These are phyloP conservation scores for Augochlorella aurata DNA, from an alignment of 2,888 invertebrate species.

Conservation along the genomic window DNA sequence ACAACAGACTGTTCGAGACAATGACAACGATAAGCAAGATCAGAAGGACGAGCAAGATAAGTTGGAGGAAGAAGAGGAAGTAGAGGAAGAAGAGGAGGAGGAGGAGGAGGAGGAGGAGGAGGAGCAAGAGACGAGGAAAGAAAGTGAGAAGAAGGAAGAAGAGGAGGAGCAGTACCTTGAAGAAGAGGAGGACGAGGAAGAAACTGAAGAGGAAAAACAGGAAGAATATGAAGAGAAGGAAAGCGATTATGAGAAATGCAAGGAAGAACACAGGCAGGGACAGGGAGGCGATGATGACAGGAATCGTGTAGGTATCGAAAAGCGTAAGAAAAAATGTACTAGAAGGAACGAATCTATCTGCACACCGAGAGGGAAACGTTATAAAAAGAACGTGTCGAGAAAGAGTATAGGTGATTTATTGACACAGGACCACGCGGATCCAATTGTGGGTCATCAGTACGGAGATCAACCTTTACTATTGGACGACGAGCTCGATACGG, in stretches of 20 bases:
- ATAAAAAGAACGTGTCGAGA: slow-evolving; percentile 77
- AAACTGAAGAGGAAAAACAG: too few species aligned
- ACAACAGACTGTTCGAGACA: background rate
- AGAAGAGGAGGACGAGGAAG: background rate
- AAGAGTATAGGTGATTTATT: slow-evolving; percentile 66
- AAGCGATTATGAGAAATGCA: background rate
- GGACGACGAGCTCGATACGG: slow-evolving; percentile 90
- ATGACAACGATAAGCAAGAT: background rate
- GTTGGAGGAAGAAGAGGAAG: background rate
- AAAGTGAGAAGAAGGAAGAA: background rate
- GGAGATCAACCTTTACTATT: slow-evolving; percentile 89
- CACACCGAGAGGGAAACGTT: slow-evolving; percentile 84
- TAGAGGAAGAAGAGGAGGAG: background rate
- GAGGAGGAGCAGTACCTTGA: background rate
- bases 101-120: background rate
- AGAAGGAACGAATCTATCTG: background rate
- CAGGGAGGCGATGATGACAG: slow-evolving; percentile 81
- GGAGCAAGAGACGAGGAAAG: background rate
- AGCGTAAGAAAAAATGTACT: background rate
- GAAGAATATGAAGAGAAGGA: background rate
- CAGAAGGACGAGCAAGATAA: background rate
- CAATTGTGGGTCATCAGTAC: slow-evolving; percentile 88
- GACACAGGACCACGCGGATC: slow-evolving; percentile 76
- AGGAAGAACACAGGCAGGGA: background rate
- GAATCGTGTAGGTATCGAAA: slow-evolving; percentile 82